Evolutionary conservation across 2,113 vertebrate genomes (phyloP).

Genomic region (Romanogobio albipinnatus): DNA sequence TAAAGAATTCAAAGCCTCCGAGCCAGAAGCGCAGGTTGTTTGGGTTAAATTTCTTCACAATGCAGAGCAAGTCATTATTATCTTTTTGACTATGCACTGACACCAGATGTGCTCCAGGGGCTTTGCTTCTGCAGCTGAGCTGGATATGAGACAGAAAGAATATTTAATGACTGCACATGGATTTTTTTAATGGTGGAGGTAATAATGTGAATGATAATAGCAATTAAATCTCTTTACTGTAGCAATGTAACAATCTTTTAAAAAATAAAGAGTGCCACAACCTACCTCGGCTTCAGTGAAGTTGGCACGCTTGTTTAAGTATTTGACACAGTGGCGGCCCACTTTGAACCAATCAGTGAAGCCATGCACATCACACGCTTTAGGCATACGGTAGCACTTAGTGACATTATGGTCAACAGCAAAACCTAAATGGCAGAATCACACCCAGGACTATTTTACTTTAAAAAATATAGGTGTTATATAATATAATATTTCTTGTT

Average conservation of each 20-base stretch:
- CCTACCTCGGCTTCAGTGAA: background rate
- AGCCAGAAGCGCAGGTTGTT: background rate
- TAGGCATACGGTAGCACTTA: background rate
- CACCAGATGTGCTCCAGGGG: conserved; percentile 15
- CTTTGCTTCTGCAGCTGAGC: background rate
- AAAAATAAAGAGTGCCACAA: too few relatives aligned
- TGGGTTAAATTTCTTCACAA: background rate
- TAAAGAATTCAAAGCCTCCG: conserved; percentile 7
- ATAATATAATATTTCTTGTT: background rate
- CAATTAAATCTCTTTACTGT: too few relatives aligned
- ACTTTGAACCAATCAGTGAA: conserved; percentile 5
- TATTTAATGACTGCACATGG: background rate
- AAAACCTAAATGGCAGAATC: background rate
- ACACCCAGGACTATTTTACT: background rate
- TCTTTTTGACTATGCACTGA: background rate
- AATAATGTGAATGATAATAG: too few relatives aligned
- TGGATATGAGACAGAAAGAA: background rate
- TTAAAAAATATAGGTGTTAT: background rate
- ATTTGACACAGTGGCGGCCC: background rate
- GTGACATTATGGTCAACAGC: background rate
- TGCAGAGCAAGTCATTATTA: background rate
- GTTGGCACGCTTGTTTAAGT: background rate
- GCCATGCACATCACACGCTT: background rate
- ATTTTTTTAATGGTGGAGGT: too few relatives aligned
- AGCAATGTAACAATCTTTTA: too few relatives aligned